Conservation (phyloP, 2,797 vertebrate species). For the Hemitrygon akajei region DNA sequence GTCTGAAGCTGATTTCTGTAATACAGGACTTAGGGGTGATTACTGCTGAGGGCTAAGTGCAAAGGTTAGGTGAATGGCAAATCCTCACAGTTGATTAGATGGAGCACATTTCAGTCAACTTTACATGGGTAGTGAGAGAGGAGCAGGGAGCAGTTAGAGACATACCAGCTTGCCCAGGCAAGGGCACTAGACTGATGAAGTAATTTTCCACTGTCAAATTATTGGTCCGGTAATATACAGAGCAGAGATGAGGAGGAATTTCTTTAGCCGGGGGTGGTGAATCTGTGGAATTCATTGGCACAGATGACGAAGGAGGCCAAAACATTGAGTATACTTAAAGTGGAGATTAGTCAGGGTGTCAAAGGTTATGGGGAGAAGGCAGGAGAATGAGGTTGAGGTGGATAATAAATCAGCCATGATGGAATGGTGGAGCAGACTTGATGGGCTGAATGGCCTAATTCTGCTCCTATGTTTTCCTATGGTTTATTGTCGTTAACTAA, state of each 20-base stretch:
- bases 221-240: not conserved
- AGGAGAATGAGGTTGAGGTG: no score
- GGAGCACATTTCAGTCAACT: not conserved
- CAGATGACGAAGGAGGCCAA: no score
- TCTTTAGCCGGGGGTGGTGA: no score
- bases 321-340: no score
- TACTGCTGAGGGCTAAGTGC: slow-evolving; percentile 19
- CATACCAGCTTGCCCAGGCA: not conserved
- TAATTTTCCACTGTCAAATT: not conserved
- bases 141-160: not conserved
- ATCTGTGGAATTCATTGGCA: no score
- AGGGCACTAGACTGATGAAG: not conserved
- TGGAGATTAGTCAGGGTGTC: no score
- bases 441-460: no score
- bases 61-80: not conserved
- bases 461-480: no score
- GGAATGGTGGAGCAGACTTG: no score
- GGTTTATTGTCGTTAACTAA: not conserved
- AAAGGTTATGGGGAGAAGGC: no score
- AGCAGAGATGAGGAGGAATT: no score
- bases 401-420: no score
- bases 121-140: not conserved
- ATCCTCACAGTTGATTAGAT: slow-evolving; percentile 8
- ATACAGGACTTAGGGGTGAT: slow-evolving; percentile 18
- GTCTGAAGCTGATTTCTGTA: slow-evolving; percentile 10